phyloP scores from a whole-genome alignment of 2,113 vertebrate species.

The Antennarius striatus region DNA sequence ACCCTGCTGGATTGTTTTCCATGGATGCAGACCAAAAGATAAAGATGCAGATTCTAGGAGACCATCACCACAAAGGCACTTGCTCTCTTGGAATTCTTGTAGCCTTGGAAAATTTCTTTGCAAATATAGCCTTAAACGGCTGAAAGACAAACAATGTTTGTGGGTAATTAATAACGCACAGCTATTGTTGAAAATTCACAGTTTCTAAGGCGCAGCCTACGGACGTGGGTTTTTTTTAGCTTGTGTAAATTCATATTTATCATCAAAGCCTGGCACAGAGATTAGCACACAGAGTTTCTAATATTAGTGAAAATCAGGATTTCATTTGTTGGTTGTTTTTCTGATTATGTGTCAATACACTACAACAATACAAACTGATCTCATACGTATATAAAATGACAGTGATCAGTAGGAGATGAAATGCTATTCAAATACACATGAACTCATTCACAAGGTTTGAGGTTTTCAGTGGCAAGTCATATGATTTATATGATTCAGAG shows the following conservation, averaged over 20 bases:
- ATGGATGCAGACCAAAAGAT: constrained; percentile 78
- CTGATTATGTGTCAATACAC: background rate
- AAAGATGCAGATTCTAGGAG: constrained; percentile 44
- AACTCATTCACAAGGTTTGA: background rate
- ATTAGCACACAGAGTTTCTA: no score
- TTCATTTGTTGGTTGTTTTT: background rate
- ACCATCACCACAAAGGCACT: constrained; percentile 44
- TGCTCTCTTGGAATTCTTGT: constrained; percentile 28
- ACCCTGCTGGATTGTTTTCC: constrained; percentile 67
- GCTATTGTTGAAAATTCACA: constrained; percentile 19
- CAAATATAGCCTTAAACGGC: constrained; percentile 25
- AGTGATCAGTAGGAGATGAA: background rate
- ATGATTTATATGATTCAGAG: constrained; percentile 6
- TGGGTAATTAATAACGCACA: constrained; percentile 24
- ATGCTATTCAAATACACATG: background rate
- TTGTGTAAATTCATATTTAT: background rate
- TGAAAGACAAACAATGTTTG: constrained; percentile 16
- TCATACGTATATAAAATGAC: background rate
- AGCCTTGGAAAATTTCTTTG: constrained; percentile 35
- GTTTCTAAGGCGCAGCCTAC: background rate
- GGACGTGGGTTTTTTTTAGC: background rate
- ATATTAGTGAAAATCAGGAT: background rate
- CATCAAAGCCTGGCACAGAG: background rate
- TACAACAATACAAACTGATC: background rate
- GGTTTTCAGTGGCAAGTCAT: background rate